Conservation (phyloP, 2,113 vertebrate genomes). For the Cyanoramphus novaezelandiae region DNA sequence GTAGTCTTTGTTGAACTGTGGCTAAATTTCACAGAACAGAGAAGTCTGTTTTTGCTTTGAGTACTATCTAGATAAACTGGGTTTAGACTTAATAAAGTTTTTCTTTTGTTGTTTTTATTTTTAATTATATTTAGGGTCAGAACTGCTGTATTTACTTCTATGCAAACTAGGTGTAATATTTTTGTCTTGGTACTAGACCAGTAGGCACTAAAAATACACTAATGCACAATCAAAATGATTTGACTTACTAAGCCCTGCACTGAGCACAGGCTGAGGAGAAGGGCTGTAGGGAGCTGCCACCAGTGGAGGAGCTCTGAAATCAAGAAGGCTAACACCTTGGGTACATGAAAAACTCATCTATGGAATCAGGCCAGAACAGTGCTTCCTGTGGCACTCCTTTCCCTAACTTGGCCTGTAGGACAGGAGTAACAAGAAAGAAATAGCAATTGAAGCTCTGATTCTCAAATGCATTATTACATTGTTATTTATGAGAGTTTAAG, state of each 20-base stretch:
- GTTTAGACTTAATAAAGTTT: background rate
- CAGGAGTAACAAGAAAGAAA: background rate
- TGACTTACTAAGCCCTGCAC: background rate
- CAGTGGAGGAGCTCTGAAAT: background rate
- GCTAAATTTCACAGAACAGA: background rate
- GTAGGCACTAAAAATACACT: background rate
- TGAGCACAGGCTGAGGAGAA: background rate
- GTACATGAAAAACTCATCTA: background rate
- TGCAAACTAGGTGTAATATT: background rate
- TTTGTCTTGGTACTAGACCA: background rate
- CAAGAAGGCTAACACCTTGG: background rate
- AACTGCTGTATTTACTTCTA: background rate
- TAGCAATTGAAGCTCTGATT: background rate
- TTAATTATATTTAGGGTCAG: background rate
- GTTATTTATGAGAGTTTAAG: background rate
- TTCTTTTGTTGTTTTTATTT: no score
- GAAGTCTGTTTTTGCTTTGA: background rate
- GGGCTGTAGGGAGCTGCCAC: background rate
- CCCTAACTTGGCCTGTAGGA: background rate
- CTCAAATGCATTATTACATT: background rate
- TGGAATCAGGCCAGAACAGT: background rate
- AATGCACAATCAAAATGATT: background rate
- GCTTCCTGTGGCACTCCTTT: background rate
- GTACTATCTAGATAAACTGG: fast-evolving
- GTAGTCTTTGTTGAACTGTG: background rate